These are phyloP conservation scores for Apamea monoglypha DNA, from an alignment of 2,888 invertebrate species.

Conservation along the genomic window DNA sequence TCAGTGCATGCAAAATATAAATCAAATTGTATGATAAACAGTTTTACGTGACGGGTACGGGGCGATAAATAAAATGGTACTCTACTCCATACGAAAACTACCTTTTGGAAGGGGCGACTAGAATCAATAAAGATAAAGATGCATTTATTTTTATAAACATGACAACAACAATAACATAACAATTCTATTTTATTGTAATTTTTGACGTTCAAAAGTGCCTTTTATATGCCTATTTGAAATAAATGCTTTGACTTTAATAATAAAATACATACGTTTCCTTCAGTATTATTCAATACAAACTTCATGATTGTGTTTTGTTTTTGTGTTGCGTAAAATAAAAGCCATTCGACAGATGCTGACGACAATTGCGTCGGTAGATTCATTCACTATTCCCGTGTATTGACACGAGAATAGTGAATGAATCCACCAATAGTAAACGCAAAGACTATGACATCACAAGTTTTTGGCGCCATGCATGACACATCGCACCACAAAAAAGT, in stretches of 20 bases:
- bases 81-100: too few relatives aligned
- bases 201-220: too few relatives aligned
- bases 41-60: not conserved
- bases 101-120: too few relatives aligned
- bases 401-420: not conserved
- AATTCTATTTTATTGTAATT: too few relatives aligned
- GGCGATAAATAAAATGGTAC: not conserved
- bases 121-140: too few relatives aligned
- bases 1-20: not conserved
- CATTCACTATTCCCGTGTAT: too few relatives aligned
- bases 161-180: too few relatives aligned
- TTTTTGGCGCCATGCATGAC: not conserved
- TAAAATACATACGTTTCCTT: not conserved
- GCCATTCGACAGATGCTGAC: too few relatives aligned
- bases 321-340: not conserved
- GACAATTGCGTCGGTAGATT: too few relatives aligned
- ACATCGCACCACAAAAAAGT: not conserved
- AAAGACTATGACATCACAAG: conserved; percentile 5
- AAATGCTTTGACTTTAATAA: not conserved
- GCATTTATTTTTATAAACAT: too few relatives aligned
- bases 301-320: not conserved
- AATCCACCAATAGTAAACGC: not conserved
- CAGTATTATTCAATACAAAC: not conserved
- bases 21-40: not conserved
- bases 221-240: too few relatives aligned